Evolutionary conservation across 1,140 invertebrate species (phyloP).

Genomic region (Gerris buenoi): DNA sequence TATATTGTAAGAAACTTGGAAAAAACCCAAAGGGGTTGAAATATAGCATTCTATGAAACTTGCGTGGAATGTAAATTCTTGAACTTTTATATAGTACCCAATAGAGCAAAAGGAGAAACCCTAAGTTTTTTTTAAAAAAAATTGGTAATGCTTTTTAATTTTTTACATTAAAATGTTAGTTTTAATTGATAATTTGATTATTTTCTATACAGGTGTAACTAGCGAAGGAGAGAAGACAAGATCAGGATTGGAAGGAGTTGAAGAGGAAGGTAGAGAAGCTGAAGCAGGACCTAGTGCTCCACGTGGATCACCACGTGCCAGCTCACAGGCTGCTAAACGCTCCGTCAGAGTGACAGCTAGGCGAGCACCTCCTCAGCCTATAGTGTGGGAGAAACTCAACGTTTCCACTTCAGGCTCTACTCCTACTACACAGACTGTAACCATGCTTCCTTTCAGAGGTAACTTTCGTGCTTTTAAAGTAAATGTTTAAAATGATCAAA

Average conservation of each 20-base stretch:
- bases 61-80: no score
- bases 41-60: background rate
- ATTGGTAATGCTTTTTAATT: background rate
- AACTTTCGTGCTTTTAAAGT: no score
- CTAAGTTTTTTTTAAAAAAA: background rate
- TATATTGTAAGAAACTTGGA: background rate
- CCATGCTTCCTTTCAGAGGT: constrained; percentile 2
- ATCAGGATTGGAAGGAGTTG: constrained; percentile 30
- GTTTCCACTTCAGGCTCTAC: background rate
- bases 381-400: background rate
- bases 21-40: background rate
- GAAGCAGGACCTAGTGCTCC: constrained; percentile 29
- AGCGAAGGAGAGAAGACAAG: constrained; percentile 43
- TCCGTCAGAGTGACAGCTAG: background rate
- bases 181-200: background rate
- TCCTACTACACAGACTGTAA: constrained; percentile 1
- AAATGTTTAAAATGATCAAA: no score
- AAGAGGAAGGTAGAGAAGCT: constrained; percentile 50
- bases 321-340: background rate
- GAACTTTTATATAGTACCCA: background rate
- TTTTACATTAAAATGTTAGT: background rate
- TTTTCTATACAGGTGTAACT: constrained; percentile 31
- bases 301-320: background rate
- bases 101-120: constrained; percentile 5
- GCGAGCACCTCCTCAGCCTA: background rate